Percentiles rank a stretch among this genome's conserved stretches.
phyloP scores from a whole-genome alignment of 2,113 vertebrate species.

The Heterochromis multidens region DNA sequence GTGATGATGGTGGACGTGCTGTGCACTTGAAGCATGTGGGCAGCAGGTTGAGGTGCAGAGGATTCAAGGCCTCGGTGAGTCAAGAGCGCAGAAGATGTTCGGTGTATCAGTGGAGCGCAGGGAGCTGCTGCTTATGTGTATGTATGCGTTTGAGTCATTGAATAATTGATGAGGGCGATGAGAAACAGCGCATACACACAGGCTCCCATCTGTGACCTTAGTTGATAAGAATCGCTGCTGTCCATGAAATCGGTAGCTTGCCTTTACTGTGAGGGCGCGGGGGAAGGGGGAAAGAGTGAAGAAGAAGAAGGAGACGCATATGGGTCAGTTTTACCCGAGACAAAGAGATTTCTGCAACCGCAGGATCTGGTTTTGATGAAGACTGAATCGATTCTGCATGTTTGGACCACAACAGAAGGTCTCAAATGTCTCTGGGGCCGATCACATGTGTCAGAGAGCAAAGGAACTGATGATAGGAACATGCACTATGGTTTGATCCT shows the following conservation, averaged over 20 bases:
- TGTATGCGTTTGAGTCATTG: not conserved
- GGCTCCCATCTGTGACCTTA: conserved; percentile 34
- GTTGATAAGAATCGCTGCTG: conserved; percentile 28
- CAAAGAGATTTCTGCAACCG: not conserved
- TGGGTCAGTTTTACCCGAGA: not conserved
- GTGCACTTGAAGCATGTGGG: not conserved
- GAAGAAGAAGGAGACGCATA: not conserved
- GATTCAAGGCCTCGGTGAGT: not conserved
- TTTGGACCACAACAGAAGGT: not conserved
- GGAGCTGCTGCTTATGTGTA: conserved; percentile 3
- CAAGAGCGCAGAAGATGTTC: not conserved
- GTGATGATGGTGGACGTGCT: not conserved
- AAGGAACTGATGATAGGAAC: not conserved
- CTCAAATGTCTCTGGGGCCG: not conserved
- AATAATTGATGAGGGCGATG: conserved; percentile 40
- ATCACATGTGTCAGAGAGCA: not conserved
- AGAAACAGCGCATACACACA: not conserved
- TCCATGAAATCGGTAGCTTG: conserved; percentile 28
- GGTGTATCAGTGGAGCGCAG: not conserved
- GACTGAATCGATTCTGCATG: not conserved
- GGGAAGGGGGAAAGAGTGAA: fast-evolving
- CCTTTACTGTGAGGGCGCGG: not conserved
- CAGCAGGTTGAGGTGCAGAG: not conserved
- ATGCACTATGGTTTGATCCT: not conserved
- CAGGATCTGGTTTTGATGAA: not conserved